These are phyloP conservation scores for Drosophila sulfurigaster DNA, from an alignment of 1,140 invertebrate genomes.

Conservation along the genomic window DNA sequence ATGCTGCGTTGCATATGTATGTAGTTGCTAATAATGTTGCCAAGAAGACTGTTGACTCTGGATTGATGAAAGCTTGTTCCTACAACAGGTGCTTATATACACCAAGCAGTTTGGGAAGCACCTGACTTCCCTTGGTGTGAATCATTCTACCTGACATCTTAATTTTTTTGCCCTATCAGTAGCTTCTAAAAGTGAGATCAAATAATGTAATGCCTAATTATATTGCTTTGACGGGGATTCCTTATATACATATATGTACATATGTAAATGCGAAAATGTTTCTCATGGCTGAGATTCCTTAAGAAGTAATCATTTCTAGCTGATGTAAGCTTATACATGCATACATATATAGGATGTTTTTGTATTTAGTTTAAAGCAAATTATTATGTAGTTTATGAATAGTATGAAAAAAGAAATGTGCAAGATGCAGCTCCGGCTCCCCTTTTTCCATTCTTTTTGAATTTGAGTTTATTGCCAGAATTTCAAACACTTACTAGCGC, in stretches of 20 bases:
- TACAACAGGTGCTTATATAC: constrained; percentile 43
- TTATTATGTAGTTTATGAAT: too few species aligned
- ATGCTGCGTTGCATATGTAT: constrained; percentile 55
- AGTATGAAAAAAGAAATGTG: too few species aligned
- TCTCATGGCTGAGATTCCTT: too few species aligned
- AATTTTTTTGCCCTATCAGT: constrained; percentile 51
- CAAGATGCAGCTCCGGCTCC: too few species aligned
- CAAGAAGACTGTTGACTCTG: constrained; percentile 14
- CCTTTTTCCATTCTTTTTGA: too few species aligned
- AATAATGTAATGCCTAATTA: background rate
- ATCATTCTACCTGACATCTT: constrained; percentile 43
- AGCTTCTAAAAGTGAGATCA: background rate
- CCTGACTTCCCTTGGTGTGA: constrained; percentile 39
- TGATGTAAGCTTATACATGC: too few species aligned
- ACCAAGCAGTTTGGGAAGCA: constrained; percentile 31
- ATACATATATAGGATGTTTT: too few species aligned
- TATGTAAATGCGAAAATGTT: too few species aligned
- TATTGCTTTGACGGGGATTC: background rate
- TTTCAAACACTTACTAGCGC: background rate
- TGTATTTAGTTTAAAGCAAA: too few species aligned
- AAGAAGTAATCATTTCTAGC: too few species aligned
- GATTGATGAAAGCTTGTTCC: constrained; percentile 39
- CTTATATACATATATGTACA: too few species aligned
- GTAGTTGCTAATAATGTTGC: constrained; percentile 21
- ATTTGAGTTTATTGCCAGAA: too few species aligned